Percentiles rank a stretch among this genome's conserved stretches.
These are phyloP conservation scores for Aleiodes testaceus DNA, from an alignment of 2,888 invertebrate genomes.

Conservation along the genomic window DNA sequence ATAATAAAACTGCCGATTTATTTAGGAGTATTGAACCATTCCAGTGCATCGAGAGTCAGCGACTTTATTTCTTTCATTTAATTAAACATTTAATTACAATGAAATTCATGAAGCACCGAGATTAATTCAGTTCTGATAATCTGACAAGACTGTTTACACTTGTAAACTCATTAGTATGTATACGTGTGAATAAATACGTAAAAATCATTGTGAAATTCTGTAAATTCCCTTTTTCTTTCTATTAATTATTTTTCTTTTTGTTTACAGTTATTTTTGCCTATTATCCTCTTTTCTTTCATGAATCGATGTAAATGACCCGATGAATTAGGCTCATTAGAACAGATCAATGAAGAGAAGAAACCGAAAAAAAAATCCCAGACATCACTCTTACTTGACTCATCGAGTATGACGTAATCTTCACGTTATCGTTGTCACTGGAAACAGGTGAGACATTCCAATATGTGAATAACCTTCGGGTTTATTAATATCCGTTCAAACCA, in stretches of 20 bases:
- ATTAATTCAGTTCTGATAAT: neutral
- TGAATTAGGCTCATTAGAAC: constrained; percentile 40
- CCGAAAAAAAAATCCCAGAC: constrained; percentile 37
- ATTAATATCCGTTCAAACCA: neutral
- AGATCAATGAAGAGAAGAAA: constrained; percentile 31
- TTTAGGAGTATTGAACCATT: constrained; percentile 57
- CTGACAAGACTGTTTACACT: constrained; percentile 30
- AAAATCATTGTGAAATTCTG: constrained; percentile 3
- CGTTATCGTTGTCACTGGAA: constrained; percentile 54
- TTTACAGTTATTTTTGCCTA: no score
- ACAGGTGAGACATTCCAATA: constrained; percentile 54
- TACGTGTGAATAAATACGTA: constrained; percentile 28
- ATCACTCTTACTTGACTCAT: constrained; percentile 49
- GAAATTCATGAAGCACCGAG: neutral
- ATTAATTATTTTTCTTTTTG: no score
- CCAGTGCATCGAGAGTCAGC: constrained; percentile 52
- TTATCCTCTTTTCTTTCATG: no score
- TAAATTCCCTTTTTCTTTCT: no score
- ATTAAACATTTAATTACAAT: neutral
- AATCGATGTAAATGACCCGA: constrained; percentile 17
- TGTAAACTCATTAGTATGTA: constrained; percentile 27
- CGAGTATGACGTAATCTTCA: constrained; percentile 51
- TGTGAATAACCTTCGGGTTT: constrained; percentile 18
- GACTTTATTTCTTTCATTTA: constrained; percentile 14
- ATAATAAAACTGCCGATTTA: constrained; percentile 31